Percentiles rank a stretch among this genome's conserved stretches.
Evolutionary conservation across 2,113 vertebrate genomes (phyloP).

Genomic region (Poeciliopsis retropinna): DNA sequence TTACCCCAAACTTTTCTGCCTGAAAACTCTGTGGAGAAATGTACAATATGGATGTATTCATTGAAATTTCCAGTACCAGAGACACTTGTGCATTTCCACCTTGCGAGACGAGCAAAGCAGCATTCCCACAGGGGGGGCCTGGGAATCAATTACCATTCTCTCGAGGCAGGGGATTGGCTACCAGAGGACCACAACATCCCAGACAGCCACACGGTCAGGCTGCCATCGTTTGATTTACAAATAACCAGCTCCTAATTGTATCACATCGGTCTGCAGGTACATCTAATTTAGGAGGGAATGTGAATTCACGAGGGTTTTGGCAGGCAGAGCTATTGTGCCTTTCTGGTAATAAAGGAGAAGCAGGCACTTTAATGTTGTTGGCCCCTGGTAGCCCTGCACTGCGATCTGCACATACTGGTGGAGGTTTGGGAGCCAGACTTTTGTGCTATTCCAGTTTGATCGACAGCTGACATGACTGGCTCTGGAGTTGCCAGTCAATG

Average conservation of each 20-base stretch:
- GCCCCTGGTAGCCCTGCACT: constrained; percentile 49
- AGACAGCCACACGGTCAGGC: constrained; percentile 75
- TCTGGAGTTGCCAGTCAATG: constrained; percentile 71
- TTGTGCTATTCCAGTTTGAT: constrained; percentile 70
- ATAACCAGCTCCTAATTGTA: constrained; percentile 73
- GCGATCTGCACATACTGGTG: constrained; percentile 20
- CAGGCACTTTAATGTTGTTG: constrained; percentile 62
- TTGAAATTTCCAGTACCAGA: constrained; percentile 82
- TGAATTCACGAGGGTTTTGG: constrained; percentile 67
- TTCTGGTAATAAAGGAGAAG: constrained; percentile 59
- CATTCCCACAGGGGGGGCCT: constrained; percentile 88
- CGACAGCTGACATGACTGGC: constrained; percentile 75
- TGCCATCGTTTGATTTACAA: constrained; percentile 73
- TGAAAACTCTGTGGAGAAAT: constrained; percentile 88
- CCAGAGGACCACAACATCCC: constrained; percentile 91
- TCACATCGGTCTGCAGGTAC: constrained; percentile 65
- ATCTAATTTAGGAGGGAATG: constrained; percentile 48
- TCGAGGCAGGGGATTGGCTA: constrained; percentile 89
- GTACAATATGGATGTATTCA: constrained; percentile 82
- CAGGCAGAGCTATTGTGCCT: constrained; percentile 41
- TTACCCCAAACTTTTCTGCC: constrained; percentile 84
- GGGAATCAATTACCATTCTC: constrained; percentile 96
- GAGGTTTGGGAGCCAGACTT: constrained; percentile 53
- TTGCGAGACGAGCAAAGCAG: constrained; percentile 84
- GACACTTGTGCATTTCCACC: constrained; percentile 57